Base-by-base conservation (phyloP, 53 echinoderm and acorn worm genomes). In the Astropecten irregularis region DNA sequence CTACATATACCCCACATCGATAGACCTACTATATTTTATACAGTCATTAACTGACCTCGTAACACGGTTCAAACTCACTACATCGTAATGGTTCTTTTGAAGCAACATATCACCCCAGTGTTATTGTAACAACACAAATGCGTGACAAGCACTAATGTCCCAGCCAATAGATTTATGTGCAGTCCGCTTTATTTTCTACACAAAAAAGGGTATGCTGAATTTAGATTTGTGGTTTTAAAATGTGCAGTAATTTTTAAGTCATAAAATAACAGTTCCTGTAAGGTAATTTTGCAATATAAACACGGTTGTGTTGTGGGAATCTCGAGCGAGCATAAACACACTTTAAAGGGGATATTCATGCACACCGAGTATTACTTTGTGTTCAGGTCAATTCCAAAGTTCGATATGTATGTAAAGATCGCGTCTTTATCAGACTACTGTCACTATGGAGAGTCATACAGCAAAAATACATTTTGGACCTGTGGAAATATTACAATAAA, bases 1-100 rank as follows among this genome's bases (percentile, higher is more conserved):
- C n/a, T n/a, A n/a, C n/a, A n/a, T n/a, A n/a, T n/a, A n/a, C n/a
- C n/a, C n/a, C n/a, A n/a, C n/a, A n/a, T n/a, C n/a, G n/a, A n/a
- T n/a, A n/a, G n/a, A n/a, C n/a, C n/a, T n/a, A n/a, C n/a, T n/a
- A n/a, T n/a, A n/a, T n/a, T n/a, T n/a, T n/a, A n/a, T n/a, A n/a
- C n/a, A n/a, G n/a, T n/a, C n/a, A n/a, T n/a, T n/a, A n/a, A n/a
- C n/a, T n/a, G n/a, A n/a, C n/a, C n/a, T n/a, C n/a, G n/a, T n/a
- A n/a, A n/a, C n/a, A 71, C 21, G 71, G 48, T 51, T 71, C 71
- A 71, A 69, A 71, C 44, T 26, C 71, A 71, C 50, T 51, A 27
- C 50, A 42, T 71, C 50, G 46, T 52, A 71, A 71, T 71, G 7
- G 1, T 10, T 18, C 33, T 71, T 32, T 19, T 2, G 19, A 34